These are phyloP conservation scores for Apteryx owenii DNA, from an alignment of 2,113 vertebrate genomes.

Conservation along the genomic window DNA sequence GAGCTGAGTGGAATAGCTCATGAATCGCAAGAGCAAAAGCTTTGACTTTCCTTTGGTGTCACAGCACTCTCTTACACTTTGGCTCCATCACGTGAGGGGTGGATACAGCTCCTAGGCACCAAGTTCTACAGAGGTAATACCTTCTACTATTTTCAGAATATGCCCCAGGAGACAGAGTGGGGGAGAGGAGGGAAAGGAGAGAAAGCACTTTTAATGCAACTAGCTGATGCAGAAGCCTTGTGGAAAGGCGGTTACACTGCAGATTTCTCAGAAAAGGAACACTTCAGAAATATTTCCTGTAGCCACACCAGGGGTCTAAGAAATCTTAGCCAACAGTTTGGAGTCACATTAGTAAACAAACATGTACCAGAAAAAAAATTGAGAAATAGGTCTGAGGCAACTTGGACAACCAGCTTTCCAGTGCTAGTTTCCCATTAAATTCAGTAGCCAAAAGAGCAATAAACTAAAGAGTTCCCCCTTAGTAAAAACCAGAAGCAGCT, in stretches of 20 bases:
- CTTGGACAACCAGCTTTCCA: slow-evolving; percentile 48
- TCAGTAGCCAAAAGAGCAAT: slow-evolving; percentile 65
- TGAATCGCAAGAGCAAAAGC: neutral
- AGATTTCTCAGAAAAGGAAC: slow-evolving; percentile 54
- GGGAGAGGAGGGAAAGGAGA: neutral
- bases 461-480: slow-evolving; percentile 38
- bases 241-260: slow-evolving; percentile 32
- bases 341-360: slow-evolving; percentile 53
- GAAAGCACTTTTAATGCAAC: neutral
- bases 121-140: neutral
- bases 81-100: neutral
- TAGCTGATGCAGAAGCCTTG: neutral
- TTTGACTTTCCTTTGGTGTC: neutral
- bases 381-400: slow-evolving; percentile 52
- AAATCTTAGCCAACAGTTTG: slow-evolving; percentile 54
- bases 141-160: neutral
- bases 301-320: slow-evolving; percentile 52
- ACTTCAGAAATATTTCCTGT: slow-evolving; percentile 60
- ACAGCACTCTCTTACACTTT: neutral
- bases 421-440: slow-evolving; percentile 3
- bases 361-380: neutral
- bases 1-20: neutral
- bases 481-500: slow-evolving; percentile 66
- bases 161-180: neutral
- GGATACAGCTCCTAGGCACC: neutral